Percentiles rank a stretch among this genome's conserved stretches.
phyloP scores from a whole-genome alignment of 2,113 vertebrate species.

The Ciconia maguari region DNA sequence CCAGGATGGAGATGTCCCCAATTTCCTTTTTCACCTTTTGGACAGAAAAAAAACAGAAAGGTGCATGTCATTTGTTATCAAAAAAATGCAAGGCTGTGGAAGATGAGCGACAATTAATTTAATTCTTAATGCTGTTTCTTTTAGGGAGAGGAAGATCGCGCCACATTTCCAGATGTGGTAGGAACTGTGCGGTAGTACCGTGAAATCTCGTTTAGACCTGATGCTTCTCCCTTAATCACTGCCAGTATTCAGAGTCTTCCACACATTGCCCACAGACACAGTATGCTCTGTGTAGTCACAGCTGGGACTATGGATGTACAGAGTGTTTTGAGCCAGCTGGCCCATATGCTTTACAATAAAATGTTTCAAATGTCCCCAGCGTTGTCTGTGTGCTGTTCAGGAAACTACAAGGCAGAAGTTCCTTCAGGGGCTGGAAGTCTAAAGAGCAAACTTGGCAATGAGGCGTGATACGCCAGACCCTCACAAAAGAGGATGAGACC shows the following conservation, averaged over 20 bases:
- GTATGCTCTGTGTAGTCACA: not conserved
- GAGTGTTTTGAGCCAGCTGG: not conserved
- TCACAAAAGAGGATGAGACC: not conserved
- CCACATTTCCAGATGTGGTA: not conserved
- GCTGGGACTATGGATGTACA: fast-evolving
- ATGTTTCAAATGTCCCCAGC: not conserved
- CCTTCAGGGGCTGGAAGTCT: not conserved
- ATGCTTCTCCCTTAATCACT: not conserved
- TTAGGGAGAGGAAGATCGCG: not conserved
- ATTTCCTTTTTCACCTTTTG: conserved; percentile 75
- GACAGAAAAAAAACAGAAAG: not conserved
- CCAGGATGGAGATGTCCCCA: conserved; percentile 76
- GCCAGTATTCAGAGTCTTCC: not conserved
- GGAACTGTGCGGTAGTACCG: no score
- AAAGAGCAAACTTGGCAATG: not conserved
- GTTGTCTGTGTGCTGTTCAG: not conserved
- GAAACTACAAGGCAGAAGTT: not conserved
- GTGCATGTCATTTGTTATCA: no score
- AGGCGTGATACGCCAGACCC: not conserved
- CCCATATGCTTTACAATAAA: not conserved
- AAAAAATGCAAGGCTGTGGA: not conserved
- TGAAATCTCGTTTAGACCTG: not conserved
- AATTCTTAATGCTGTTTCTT: not conserved
- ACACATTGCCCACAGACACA: not conserved
- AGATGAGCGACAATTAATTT: not conserved